Percentiles rank a stretch among this genome's conserved stretches.
These are phyloP conservation scores for Callitettix versicolor DNA, from an alignment of 1,140 invertebrate genomes.

Conservation along the genomic window DNA sequence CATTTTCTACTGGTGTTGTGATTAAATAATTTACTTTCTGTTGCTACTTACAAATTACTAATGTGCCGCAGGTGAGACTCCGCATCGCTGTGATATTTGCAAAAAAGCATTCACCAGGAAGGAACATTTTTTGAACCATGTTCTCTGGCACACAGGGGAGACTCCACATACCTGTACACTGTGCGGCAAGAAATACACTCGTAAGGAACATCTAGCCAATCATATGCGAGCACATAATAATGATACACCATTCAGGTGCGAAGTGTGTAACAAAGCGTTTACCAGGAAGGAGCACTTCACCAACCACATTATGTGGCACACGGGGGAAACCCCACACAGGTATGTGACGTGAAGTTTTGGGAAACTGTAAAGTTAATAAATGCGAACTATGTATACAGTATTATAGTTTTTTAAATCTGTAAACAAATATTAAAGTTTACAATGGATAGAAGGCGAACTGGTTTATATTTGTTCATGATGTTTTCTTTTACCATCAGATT, in stretches of 20 bases:
- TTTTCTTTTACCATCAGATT: no score
- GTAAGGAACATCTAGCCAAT: slow-evolving; percentile 64
- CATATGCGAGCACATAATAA: slow-evolving; percentile 61
- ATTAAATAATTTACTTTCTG: no score
- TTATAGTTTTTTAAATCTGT: no score
- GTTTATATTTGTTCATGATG: no score
- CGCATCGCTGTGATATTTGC: slow-evolving; percentile 61
- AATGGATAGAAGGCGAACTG: no score
- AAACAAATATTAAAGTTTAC: no score
- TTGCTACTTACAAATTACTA: no score
- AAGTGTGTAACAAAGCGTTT: slow-evolving; percentile 51
- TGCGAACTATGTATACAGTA: no score
- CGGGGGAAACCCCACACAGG: slow-evolving; percentile 61
- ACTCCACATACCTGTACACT: slow-evolving; percentile 33
- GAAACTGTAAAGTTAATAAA: no score
- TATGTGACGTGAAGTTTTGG: no score
- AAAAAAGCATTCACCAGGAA: slow-evolving; percentile 53
- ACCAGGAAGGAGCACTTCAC: slow-evolving; percentile 30
- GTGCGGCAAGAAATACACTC: slow-evolving; percentile 65
- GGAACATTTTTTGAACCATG: slow-evolving; percentile 52
- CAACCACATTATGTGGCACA: slow-evolving; percentile 28
- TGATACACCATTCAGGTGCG: slow-evolving; percentile 56
- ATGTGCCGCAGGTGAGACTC: slow-evolving; percentile 53
- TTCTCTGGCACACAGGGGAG: slow-evolving; percentile 46
- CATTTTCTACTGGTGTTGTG: no score